Evolutionary conservation across 2,113 vertebrate species (phyloP).

Genomic region (Anguilla japonica): DNA sequence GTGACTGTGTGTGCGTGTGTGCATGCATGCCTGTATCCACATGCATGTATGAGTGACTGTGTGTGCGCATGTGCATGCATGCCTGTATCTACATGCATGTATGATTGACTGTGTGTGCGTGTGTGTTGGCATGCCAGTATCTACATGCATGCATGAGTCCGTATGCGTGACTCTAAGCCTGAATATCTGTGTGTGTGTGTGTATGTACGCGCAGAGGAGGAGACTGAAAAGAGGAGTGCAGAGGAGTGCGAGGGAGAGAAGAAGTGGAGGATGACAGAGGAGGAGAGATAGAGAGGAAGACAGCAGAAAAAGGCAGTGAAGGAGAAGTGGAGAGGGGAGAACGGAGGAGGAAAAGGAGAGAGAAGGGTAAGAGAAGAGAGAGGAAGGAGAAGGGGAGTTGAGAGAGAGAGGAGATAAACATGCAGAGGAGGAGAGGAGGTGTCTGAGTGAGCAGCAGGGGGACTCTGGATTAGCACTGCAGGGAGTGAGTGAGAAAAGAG

Average conservation of each 20-base stretch:
- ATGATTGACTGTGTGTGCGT: neutral
- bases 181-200: neutral
- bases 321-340: neutral
- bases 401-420: neutral
- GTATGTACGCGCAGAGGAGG: no score
- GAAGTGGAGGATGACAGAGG: neutral
- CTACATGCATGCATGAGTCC: no score
- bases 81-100: neutral
- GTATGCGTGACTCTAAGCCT: neutral
- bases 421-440: neutral
- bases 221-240: neutral
- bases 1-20: neutral
- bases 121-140: neutral
- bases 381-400: no score
- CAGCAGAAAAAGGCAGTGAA: no score
- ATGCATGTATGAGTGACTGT: neutral
- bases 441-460: neutral
- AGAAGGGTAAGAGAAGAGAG: no score
- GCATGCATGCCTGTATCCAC: neutral
- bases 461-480: constrained; percentile 17
- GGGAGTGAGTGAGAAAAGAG: constrained; percentile 19
- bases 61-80: neutral
- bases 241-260: neutral
- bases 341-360: neutral
- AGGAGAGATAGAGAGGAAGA: no score